Percentiles rank a stretch among this genome's conserved stretches.
These are phyloP conservation scores for Colistium nudipinnis DNA, from an alignment of 2,113 vertebrate species.

Conservation along the genomic window DNA sequence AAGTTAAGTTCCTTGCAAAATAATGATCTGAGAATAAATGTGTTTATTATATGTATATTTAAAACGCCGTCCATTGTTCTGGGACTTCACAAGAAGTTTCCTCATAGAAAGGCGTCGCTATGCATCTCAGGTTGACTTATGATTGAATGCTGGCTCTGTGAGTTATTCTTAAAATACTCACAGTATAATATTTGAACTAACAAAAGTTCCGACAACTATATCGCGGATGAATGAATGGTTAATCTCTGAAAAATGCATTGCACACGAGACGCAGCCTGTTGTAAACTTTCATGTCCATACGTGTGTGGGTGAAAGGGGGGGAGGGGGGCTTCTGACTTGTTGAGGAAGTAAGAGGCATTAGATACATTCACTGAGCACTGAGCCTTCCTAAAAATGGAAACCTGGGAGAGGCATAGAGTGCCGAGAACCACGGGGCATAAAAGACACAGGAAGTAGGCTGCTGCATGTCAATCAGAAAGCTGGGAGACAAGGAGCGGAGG, in stretches of 20 bases:
- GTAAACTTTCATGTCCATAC: not conserved
- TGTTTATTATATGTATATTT: not conserved
- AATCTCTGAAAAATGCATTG: not conserved
- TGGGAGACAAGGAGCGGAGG: conserved; percentile 73
- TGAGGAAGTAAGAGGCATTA: conserved; percentile 49
- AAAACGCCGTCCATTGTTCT: too few relatives aligned
- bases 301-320: conserved; percentile 26
- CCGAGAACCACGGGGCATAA: conserved; percentile 67
- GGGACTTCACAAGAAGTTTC: not conserved
- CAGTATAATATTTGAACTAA: not conserved
- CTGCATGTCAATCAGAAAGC: conserved; percentile 73
- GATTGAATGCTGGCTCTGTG: not conserved
- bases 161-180: not conserved
- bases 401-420: conserved; percentile 60
- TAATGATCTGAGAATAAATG: not conserved
- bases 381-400: conserved; percentile 74
- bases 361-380: conserved; percentile 62
- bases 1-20: conserved; percentile 14
- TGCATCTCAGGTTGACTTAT: not conserved
- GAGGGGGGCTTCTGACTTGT: conserved; percentile 41
- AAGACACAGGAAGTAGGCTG: conserved; percentile 73
- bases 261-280: conserved; percentile 2
- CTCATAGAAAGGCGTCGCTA: too few relatives aligned
- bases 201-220: not conserved
- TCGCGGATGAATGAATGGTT: not conserved